Evolutionary conservation across 2,113 vertebrate species (phyloP).

Genomic region (Pterophyllum scalare): DNA sequence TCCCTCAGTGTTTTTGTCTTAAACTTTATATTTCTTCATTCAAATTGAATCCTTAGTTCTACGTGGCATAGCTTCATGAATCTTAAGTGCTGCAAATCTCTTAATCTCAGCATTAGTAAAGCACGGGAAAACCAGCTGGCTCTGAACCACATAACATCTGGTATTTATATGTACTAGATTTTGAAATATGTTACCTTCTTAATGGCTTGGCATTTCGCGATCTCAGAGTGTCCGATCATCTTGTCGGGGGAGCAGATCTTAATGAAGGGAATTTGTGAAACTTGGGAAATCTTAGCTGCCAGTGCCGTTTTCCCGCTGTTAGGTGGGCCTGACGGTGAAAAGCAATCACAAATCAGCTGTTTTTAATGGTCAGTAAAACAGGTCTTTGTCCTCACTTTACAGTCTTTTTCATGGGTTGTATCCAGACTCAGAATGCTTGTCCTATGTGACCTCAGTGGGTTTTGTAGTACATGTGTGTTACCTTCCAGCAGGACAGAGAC

Average conservation of each 20-base stretch:
- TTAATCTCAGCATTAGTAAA: not conserved
- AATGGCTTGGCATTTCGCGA: constrained; percentile 97
- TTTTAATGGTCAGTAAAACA: not conserved
- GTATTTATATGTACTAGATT: not conserved
- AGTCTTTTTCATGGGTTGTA: not conserved
- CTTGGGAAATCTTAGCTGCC: constrained; percentile 94
- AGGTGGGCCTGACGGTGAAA: constrained; percentile 86
- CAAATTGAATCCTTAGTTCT: no score
- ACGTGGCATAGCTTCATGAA: no score
- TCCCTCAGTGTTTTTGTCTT: no score
- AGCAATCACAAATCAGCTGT: rapidly evolving
- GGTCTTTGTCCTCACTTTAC: not conserved
- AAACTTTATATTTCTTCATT: no score
- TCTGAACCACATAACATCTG: not conserved
- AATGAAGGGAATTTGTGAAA: constrained; percentile 98
- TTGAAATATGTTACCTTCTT: constrained; percentile 86
- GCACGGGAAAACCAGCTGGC: no score
- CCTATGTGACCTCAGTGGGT: not conserved
- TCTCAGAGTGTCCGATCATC: constrained; percentile 97
- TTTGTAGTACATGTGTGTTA: constrained; percentile 47
- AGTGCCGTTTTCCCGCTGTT: constrained; percentile 95
- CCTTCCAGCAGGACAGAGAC: constrained; percentile 96
- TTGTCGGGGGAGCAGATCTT: constrained; percentile 99
- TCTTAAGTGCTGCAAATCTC: not conserved
- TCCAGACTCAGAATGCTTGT: not conserved